Evolutionary conservation across 2,113 vertebrate genomes (phyloP).

Genomic region (Takifugu flavidus): DNA sequence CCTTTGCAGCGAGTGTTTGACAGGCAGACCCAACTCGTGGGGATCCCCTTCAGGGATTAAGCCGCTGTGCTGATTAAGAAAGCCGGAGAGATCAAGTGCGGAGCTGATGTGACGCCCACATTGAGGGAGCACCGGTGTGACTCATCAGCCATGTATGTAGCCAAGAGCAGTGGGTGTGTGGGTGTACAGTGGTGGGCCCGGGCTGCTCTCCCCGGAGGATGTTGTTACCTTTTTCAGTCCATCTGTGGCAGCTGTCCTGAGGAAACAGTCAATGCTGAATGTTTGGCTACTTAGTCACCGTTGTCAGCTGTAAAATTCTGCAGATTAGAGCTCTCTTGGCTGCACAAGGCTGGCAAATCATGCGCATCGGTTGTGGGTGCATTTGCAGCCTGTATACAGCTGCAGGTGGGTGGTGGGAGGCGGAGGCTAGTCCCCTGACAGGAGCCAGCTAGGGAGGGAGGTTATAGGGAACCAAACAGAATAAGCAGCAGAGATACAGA

Average conservation of each 20-base stretch:
- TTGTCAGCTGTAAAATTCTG: constrained; percentile 65
- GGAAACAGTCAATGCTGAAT: constrained; percentile 62
- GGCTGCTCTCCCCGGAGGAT: constrained; percentile 41
- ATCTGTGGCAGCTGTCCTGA: constrained; percentile 38
- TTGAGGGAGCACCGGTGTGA: constrained; percentile 29
- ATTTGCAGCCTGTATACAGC: constrained; percentile 3
- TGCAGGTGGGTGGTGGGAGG: constrained; percentile 23
- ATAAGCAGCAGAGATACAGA: background rate
- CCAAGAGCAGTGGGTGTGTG: constrained; percentile 20
- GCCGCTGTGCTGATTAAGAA: constrained; percentile 43
- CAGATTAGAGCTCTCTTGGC: constrained; percentile 54
- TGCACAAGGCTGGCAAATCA: constrained; percentile 57
- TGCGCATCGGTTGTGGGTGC: constrained; percentile 30
- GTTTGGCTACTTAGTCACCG: constrained; percentile 66
- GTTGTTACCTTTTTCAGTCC: constrained; percentile 63
- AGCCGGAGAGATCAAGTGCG: constrained; percentile 49
- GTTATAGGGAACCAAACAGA: background rate
- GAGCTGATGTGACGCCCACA: constrained; percentile 28
- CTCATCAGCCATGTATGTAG: constrained; percentile 43
- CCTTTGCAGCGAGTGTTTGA: constrained; percentile 2
- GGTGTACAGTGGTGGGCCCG: background rate
- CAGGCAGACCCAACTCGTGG: constrained; percentile 8
- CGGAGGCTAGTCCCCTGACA: no score
- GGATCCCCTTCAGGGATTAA: constrained; percentile 37
- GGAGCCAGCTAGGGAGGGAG: background rate